Percentiles rank a stretch among this genome's conserved stretches.
These are phyloP conservation scores for Lerista edwardsae DNA, from an alignment of 2,797 vertebrate genomes.

Conservation along the genomic window DNA sequence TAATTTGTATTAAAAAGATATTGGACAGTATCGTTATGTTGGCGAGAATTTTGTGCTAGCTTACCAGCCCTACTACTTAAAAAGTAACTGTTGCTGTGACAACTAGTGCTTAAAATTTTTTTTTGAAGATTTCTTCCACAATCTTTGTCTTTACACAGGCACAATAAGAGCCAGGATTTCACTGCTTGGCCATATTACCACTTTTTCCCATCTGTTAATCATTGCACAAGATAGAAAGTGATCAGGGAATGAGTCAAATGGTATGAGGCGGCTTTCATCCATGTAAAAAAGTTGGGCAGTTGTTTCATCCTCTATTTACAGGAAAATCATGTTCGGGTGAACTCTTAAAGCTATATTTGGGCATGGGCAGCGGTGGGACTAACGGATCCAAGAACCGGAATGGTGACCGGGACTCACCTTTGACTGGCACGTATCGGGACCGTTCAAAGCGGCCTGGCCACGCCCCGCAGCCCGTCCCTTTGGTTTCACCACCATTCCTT, in stretches of 20 bases:
- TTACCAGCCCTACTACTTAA: constrained; percentile 6
- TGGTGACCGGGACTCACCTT: too few relatives aligned
- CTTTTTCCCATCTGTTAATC: background rate
- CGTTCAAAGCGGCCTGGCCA: too few relatives aligned
- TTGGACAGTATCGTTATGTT: background rate
- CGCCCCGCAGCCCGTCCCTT: too few relatives aligned
- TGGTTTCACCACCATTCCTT: too few relatives aligned
- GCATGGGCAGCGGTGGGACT: too few relatives aligned
- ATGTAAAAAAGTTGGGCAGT: background rate
- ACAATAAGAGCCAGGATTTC: background rate
- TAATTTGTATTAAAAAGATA: background rate
- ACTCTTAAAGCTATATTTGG: constrained; percentile 3
- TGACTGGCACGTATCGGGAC: too few relatives aligned
- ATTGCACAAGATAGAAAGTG: background rate
- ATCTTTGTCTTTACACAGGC: background rate
- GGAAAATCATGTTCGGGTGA: background rate
- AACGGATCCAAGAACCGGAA: too few relatives aligned
- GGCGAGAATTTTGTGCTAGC: background rate
- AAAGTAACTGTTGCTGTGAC: background rate
- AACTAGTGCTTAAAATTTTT: background rate
- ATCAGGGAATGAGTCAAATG: constrained; percentile 29
- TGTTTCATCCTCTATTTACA: background rate
- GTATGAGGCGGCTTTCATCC: constrained; percentile 7
- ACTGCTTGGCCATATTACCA: background rate
- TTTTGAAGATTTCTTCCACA: background rate